phyloP scores from a whole-genome alignment of 1,140 invertebrate species.

The Planococcus citri region DNA sequence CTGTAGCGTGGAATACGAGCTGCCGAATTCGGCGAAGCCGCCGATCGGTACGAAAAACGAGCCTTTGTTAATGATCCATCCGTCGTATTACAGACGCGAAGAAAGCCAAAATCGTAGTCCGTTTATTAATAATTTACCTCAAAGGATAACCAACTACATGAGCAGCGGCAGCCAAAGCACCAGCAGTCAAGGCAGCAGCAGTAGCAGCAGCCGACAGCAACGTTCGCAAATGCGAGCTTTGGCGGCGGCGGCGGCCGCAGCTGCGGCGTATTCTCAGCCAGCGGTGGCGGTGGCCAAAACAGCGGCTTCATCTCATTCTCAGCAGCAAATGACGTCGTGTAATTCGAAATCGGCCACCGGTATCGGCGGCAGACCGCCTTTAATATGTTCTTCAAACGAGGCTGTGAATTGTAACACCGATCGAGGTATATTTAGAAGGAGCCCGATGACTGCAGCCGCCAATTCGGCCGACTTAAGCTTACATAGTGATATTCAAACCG shows the following conservation, averaged over 20 bases:
- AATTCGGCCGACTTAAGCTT: not conserved
- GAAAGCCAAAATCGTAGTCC: slow-evolving; percentile 59
- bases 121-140: slow-evolving; percentile 55
- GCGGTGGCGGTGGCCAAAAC: not conserved
- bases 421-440: not conserved
- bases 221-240: not conserved
- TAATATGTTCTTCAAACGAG: slow-evolving; percentile 3
- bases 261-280: not conserved
- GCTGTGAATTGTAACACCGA: slow-evolving; percentile 6
- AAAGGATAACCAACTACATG: not conserved
- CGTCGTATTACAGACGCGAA: slow-evolving; percentile 68
- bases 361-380: not conserved
- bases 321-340: not conserved
- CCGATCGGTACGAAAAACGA: slow-evolving; percentile 59
- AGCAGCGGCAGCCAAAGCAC: not conserved
- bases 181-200: too few relatives aligned
- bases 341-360: not conserved
- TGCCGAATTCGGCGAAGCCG: slow-evolving; percentile 66
- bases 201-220: not conserved
- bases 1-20: slow-evolving; percentile 71
- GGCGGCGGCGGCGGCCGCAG: not conserved
- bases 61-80: slow-evolving; percentile 69
- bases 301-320: too few relatives aligned
- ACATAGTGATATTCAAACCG: not conserved
- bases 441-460: not conserved